Percentiles rank a stretch among this genome's conserved stretches.
phyloP scores from a whole-genome alignment of 2,113 vertebrate species.

The Semnornis frantzii region DNA sequence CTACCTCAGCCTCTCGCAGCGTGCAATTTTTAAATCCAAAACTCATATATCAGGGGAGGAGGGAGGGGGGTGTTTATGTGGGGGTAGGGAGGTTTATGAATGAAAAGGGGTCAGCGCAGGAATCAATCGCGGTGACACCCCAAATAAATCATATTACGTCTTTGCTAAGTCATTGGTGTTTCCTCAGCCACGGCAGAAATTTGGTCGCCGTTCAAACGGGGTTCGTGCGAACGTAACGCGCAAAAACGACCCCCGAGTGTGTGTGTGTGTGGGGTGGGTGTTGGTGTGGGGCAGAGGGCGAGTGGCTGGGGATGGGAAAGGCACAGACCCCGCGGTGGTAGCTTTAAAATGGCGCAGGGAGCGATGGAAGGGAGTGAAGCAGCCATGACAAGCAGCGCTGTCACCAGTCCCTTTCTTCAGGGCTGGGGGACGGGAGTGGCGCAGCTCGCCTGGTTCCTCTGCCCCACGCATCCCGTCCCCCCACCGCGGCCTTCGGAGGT shows the following conservation, averaged over 20 bases:
- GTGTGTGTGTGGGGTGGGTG: background rate
- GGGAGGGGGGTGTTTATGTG: too few relatives aligned
- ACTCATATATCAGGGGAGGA: conserved; percentile 18
- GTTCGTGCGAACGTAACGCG: background rate
- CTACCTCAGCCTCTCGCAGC: background rate
- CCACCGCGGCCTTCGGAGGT: background rate
- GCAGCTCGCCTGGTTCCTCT: background rate
- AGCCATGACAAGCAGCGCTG: conserved; percentile 6
- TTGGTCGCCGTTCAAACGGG: conserved; percentile 5
- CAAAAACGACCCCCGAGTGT: background rate
- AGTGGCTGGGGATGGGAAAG: background rate
- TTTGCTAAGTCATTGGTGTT: conserved; percentile 49
- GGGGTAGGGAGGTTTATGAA: conserved; percentile 2
- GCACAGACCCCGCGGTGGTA: background rate
- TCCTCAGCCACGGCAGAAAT: conserved; percentile 26
- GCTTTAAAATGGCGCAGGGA: conserved; percentile 87
- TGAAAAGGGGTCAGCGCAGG: conserved; percentile 44
- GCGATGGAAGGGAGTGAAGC: conserved; percentile 23
- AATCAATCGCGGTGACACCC: conserved; percentile 47
- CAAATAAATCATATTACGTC: conserved; percentile 62
- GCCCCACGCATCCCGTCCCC: too few relatives aligned
- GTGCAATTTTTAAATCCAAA: conserved; percentile 28
- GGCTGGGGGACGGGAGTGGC: background rate
- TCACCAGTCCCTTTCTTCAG: background rate
- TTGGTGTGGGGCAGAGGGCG: background rate